These are phyloP conservation scores for Neosalanx taihuensis DNA, from an alignment of 2,797 vertebrate genomes.

Conservation along the genomic window DNA sequence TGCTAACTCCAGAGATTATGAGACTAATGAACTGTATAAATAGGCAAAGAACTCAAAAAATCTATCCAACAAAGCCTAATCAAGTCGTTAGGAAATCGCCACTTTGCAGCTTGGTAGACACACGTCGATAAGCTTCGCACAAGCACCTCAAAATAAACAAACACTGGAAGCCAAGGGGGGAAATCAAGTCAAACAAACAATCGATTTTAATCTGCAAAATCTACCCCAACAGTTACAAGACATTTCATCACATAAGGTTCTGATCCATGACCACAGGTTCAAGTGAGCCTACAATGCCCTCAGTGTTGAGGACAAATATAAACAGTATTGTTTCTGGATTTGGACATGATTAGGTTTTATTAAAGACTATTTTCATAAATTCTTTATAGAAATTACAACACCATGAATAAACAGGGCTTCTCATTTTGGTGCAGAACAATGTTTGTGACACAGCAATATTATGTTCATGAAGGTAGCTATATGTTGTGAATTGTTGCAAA, in stretches of 20 bases:
- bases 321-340: no score
- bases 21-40: conserved; percentile 30
- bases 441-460: no score
- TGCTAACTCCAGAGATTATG: conserved; percentile 29
- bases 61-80: conserved; percentile 41
- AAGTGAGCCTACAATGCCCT: no score
- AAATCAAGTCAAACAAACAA: conserved; percentile 14
- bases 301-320: no score
- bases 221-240: background rate
- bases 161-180: conserved; percentile 24
- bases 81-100: conserved; percentile 40
- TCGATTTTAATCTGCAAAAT: background rate
- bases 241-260: background rate
- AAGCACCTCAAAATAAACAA: conserved; percentile 50
- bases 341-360: no score
- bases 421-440: no score
- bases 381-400: no score
- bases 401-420: no score
- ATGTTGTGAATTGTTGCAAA: no score
- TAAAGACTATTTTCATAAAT: no score
- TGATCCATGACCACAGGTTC: background rate
- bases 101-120: conserved; percentile 28
- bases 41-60: conserved; percentile 25
- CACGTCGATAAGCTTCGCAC: conserved; percentile 26
- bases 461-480: no score